Base-by-base conservation (phyloP, 2,888 invertebrate species). In the Amphipoea oculea region DNA sequence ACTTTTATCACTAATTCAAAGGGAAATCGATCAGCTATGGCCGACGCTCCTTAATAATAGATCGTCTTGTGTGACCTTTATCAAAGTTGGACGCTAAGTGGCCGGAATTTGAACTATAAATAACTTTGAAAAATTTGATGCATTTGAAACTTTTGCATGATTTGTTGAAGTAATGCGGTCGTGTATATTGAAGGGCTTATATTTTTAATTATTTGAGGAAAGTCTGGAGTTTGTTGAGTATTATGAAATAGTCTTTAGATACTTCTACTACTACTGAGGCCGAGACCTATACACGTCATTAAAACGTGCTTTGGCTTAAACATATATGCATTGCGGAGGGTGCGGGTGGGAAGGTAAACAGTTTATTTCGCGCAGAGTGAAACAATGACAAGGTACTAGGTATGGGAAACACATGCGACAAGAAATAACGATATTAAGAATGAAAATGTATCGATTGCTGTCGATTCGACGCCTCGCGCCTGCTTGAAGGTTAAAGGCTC, bases 51-150 rank as follows among this genome's bases (percentile, higher is more conserved):
- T 87, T 90, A 94, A 94, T 94, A 95, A 94, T 94, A 93, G 89
- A 95, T 94, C 90, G 92, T 90, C 83, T 80, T 48, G 67, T 85
- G 88, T 93, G 94, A 94, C 95, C 95, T 95, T 94, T 95, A 91
- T 94, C 93, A 94, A 92, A 92, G 89, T 93, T 93, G 90, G 92
- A 93, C 94, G 91, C 91, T 92, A 89, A 90, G 88, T 89, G 85
- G 76, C n/a, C 45, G 68, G 65, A 69, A 82, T 81, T 36, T 42
- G 29, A 63, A 57, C 78, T 83, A 81, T 79, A 79, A 74, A 88
- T 86, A 83, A 66, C 45, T 71, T 77, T 11, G 45, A 72, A 73
- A 73, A 36, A 75, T 48, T 66, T 36, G 17, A 63, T 81, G 78
- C 83, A 75, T 74, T 79, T 79, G 51, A 51, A 68, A 69, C 12